Evolutionary conservation across 2,888 invertebrate genomes (phyloP).

Genomic region (Apamea crenata): DNA sequence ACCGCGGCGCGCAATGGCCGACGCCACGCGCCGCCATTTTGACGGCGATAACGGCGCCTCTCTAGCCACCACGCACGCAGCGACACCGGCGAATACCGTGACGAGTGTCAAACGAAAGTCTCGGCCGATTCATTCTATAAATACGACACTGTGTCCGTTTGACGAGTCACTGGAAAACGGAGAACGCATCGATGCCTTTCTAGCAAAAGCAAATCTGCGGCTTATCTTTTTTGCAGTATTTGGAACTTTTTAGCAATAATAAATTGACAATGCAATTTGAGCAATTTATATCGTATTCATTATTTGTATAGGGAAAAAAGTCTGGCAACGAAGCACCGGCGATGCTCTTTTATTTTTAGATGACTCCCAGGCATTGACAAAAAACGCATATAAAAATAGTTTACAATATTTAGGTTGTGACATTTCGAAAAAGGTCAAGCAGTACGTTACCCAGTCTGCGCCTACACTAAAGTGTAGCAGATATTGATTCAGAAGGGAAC

Average conservation of each 20-base stretch:
- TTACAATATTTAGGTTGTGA: conserved; percentile 22
- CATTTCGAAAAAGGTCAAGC: conserved; percentile 47
- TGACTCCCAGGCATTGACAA: conserved; percentile 47
- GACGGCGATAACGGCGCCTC: conserved; percentile 82
- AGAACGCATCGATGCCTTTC: conserved; percentile 39
- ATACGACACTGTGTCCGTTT: conserved; percentile 56
- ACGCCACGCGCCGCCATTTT: conserved; percentile 85
- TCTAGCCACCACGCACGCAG: conserved; percentile 64
- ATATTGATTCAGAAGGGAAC: conserved; percentile 28
- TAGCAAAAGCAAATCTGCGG: conserved; percentile 39
- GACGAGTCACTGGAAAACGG: conserved; percentile 49
- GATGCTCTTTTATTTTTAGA: conserved; percentile 39
- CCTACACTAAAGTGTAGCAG: neutral
- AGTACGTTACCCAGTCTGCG: neutral
- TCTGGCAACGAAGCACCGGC: neutral
- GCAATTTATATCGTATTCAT: conserved; percentile 1
- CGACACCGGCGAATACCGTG: conserved; percentile 63
- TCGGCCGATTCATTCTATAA: conserved; percentile 34
- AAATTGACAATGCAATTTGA: conserved; percentile 9
- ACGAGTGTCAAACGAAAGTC: conserved; percentile 49
- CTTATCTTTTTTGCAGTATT: conserved; percentile 24
- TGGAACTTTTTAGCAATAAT: conserved; percentile 22
- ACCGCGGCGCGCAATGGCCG: conserved; percentile 79
- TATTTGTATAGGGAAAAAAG: conserved; percentile 1
- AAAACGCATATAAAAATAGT: conserved; percentile 39